phyloP scores from a whole-genome alignment of 2,888 invertebrate species.

The Gerris lacustris region DNA sequence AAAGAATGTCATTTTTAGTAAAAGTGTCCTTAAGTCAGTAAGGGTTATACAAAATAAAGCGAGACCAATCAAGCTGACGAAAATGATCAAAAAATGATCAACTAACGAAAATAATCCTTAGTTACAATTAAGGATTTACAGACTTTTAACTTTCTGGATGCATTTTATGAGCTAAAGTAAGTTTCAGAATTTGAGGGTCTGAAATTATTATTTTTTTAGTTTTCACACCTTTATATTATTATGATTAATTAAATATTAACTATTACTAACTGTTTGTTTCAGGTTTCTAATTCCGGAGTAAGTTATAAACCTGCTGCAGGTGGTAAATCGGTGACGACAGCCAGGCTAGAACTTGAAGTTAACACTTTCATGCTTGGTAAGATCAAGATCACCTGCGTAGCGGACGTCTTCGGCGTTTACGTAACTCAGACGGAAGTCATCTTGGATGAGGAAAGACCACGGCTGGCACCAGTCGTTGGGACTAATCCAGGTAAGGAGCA shows the following conservation, averaged over 20 bases:
- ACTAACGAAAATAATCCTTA: too few species aligned
- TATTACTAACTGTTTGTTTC: not conserved
- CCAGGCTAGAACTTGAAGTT: conserved; percentile 53
- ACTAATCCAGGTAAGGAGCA: conserved; percentile 36
- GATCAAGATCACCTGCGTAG: conserved; percentile 53
- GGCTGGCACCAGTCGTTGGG: conserved; percentile 60
- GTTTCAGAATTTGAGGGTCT: too few species aligned
- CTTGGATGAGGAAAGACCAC: conserved; percentile 60
- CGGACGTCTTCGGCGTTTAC: conserved; percentile 55
- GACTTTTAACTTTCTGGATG: too few species aligned
- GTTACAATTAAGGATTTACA: too few species aligned
- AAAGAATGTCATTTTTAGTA: too few species aligned
- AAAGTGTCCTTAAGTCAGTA: too few species aligned
- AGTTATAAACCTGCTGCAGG: not conserved
- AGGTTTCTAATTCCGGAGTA: not conserved
- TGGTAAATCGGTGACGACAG: conserved; percentile 31
- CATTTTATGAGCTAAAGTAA: too few species aligned
- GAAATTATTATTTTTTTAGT: too few species aligned
- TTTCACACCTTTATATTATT: not conserved
- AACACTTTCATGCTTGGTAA: conserved; percentile 53
- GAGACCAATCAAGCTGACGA: too few species aligned
- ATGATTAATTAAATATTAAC: not conserved
- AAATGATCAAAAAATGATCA: too few species aligned
- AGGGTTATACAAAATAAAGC: too few species aligned
- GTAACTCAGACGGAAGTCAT: conserved; percentile 47